Evolutionary conservation across 2,113 vertebrate genomes (phyloP).

Genomic region (Phrynosoma blainvillii): DNA sequence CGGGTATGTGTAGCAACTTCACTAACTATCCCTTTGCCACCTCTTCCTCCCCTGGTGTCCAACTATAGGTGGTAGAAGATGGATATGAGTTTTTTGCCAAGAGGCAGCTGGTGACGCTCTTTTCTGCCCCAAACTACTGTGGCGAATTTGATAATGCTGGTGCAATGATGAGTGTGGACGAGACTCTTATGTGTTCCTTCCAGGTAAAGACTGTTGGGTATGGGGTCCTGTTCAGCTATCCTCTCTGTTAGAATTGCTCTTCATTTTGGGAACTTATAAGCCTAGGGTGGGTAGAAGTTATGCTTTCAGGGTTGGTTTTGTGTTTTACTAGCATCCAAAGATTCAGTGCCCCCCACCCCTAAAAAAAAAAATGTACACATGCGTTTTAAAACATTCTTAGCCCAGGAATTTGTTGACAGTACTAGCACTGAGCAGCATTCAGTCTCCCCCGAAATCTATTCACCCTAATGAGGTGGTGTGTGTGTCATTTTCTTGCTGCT

Average conservation of each 20-base stretch:
- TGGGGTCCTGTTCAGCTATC: neutral
- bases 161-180: slow-evolving; percentile 97
- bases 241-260: too few relatives aligned
- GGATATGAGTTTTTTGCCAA: slow-evolving; percentile 98
- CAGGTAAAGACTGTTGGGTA: slow-evolving; percentile 77
- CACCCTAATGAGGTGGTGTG: neutral
- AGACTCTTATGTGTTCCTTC: slow-evolving; percentile 97
- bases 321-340: neutral
- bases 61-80: slow-evolving; percentile 89
- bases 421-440: neutral
- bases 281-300: neutral
- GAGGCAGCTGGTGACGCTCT: slow-evolving; percentile 94
- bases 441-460: neutral
- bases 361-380: too few relatives aligned
- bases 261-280: neutral
- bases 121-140: slow-evolving; percentile 96
- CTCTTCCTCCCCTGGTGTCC: too few relatives aligned
- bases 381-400: neutral
- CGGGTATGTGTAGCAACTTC: neutral
- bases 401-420: neutral
- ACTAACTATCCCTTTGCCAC: neutral
- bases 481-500: neutral
- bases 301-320: neutral
- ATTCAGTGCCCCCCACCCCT: neutral
- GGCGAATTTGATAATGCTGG: slow-evolving; percentile 97